Conservation (phyloP, 2,113 vertebrate genomes). For the Psittacula cyanocephala region DNA sequence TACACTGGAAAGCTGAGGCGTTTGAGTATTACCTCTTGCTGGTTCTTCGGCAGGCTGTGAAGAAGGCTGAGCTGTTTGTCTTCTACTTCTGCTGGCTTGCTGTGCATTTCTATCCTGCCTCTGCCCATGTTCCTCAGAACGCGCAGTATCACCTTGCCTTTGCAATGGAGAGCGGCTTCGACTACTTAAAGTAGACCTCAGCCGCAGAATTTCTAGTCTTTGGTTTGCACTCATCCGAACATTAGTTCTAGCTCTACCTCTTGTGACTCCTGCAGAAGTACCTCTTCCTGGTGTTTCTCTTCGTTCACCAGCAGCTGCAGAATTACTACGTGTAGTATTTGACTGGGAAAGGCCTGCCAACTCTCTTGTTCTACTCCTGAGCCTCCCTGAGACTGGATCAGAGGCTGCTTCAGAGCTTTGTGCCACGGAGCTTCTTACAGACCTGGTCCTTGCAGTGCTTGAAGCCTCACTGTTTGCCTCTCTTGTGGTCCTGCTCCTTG, state of each 20-base stretch:
- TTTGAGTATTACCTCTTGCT: background rate
- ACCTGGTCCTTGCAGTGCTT: slow-evolving; percentile 60
- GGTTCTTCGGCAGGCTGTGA: slow-evolving; percentile 24
- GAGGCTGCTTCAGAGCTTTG: slow-evolving; percentile 63
- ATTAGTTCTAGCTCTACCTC: slow-evolving; percentile 84
- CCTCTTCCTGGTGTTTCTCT: slow-evolving; percentile 39
- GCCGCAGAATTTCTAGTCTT: slow-evolving; percentile 77
- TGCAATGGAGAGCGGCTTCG: slow-evolving; percentile 88
- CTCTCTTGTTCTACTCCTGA: slow-evolving; percentile 63
- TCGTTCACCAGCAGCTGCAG: background rate
- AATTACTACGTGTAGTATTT: background rate
- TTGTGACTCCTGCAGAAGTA: slow-evolving; percentile 68
- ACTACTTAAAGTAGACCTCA: slow-evolving; percentile 79
- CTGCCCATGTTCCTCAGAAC: background rate
- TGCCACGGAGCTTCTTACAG: slow-evolving; percentile 52
- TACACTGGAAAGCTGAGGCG: slow-evolving; percentile 59
- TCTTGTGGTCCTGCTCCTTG: slow-evolving; percentile 76
- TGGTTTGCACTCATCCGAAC: slow-evolving; percentile 76
- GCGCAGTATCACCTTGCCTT: slow-evolving; percentile 40
- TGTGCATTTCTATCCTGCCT: slow-evolving; percentile 49
- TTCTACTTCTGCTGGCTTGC: slow-evolving; percentile 45
- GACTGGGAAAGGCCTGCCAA: background rate
- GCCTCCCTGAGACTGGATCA: slow-evolving; percentile 36
- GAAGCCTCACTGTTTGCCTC: background rate
- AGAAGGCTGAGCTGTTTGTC: slow-evolving; percentile 35